These are phyloP conservation scores for Dendrocopos noguchii DNA, from an alignment of 2,113 vertebrate species.

Conservation along the genomic window DNA sequence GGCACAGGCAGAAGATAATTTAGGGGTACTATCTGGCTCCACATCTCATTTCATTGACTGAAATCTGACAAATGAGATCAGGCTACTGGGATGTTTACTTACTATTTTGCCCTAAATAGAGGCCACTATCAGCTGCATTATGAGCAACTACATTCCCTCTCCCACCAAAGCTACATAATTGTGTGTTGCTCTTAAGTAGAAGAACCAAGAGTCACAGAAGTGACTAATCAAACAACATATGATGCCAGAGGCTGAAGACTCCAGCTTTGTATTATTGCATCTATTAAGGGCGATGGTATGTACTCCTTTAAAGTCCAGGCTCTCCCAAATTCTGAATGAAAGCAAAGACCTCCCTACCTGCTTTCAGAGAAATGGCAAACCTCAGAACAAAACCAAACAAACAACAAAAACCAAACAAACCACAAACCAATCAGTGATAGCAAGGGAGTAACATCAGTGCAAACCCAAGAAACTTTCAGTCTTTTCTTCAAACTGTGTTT, in stretches of 20 bases:
- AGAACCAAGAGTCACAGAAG: background rate
- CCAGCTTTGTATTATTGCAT: background rate
- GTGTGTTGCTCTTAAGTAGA: background rate
- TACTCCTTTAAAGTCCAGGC: background rate
- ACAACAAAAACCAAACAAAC: background rate
- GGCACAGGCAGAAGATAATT: background rate
- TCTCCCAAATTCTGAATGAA: background rate
- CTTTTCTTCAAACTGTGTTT: background rate
- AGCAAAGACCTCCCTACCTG: background rate
- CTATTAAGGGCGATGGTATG: background rate
- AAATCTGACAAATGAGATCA: background rate
- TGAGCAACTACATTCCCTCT: background rate
- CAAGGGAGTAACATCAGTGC: background rate
- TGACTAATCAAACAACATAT: background rate
- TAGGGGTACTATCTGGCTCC: background rate
- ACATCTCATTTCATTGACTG: background rate
- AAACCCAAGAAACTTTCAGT: background rate
- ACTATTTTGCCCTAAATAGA: background rate
- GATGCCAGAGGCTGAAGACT: background rate
- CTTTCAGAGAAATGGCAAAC: background rate
- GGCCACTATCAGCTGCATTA: background rate
- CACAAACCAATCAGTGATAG: background rate
- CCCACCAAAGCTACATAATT: background rate
- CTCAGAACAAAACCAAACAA: background rate
- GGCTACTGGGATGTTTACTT: background rate